Base-by-base conservation (phyloP, 2,113 vertebrate species). In the Archocentrus centrarchus region DNA sequence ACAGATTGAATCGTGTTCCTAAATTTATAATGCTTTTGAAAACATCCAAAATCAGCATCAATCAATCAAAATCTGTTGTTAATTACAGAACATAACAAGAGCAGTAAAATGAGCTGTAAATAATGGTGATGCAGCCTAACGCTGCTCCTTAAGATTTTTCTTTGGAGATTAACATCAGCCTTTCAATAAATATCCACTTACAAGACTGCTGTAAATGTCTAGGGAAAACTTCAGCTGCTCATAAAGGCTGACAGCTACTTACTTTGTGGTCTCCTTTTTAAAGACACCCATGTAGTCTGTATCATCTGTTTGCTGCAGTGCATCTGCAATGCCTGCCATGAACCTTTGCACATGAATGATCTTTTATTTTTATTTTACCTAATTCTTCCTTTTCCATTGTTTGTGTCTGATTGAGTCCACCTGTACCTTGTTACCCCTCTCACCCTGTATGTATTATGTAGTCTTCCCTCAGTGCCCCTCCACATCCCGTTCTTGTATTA, bases 181-280 rank as follows among this genome's bases (percentile, higher is more conserved):
- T 76, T 58, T 57, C 84, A 83, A 77, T 50, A 84, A 15, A 35
- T 70, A 81, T 85, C 59, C 30, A 81, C 73, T 86, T 22, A 35
- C 59, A 83, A 70, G 15, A 64, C 63, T 35, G n/a, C n/a, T 24
- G 3, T 66, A 64, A 86, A 68, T 80, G 35, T 59, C 61, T 53
- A 0, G 1, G 58, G 77, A 60, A 22, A 81, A 63, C 24, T 63
- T 47, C 53, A 55, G 8, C 77, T 75, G 66, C 15, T 77, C 30
- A 55, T 14, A 59, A 86, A 37, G 37, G 8, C 85, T 59, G 32
- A 66, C 15, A 82, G 44, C 27, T 50, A 53, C 59, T 85, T 61
- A 82, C 20, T 88, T 81, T 64, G 61, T 61, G 59, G 68, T 57
- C 27, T 73, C 78, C 27, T 22, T 15, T 41, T 75, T 80, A 27